Base-by-base conservation (phyloP, 2,888 invertebrate genomes). In the Fragum whitleyi region DNA sequence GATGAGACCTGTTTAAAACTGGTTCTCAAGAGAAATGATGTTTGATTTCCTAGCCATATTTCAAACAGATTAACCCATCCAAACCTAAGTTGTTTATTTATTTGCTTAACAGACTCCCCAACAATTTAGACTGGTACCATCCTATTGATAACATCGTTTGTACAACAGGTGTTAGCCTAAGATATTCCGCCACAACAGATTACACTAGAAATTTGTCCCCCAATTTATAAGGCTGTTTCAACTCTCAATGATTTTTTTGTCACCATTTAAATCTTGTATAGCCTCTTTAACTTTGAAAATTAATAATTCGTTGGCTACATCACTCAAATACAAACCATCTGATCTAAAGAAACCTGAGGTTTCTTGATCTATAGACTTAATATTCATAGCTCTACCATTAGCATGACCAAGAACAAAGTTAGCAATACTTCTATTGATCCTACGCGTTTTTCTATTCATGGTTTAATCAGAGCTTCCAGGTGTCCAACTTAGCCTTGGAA, bases 401-500 rank as follows among this genome's bases (percentile, higher is more conserved):
- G 23, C 1, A 14, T 57, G 29, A 28, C 9, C 2, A 21, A 69
- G 23, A 1, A 47, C 16, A 69, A 47, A 69, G 1, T n/a, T 57
- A 39, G 59, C 28, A 28, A 75, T 47, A 26, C 26, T 21, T 2
- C 61, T n/a, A 21, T 75, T 75, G 1, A 74, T 65, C 55, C 6
- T 55, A 14, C 23, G 16, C n/a, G 68, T 55, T 42, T 74, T 74
- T 16, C 5, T n/a, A 21, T 67, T 42, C 36, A 70, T 53, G 11
- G 28, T 9, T 32, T 32, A 29, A 26, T 29, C 36, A 0, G 26
- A 55, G n/a, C 7, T 1, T 28, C 23, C 16, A 14, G 23, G 2
- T 7, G 16, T 14, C 78, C 78, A 78, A 26, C 47, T 36, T 19
- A 74, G 19, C n/a, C 78, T 29, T 51, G 73, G 78, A 2, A 78